Evolutionary conservation across 2,113 vertebrate genomes (phyloP).

Genomic region (Dasyornis broadbenti): DNA sequence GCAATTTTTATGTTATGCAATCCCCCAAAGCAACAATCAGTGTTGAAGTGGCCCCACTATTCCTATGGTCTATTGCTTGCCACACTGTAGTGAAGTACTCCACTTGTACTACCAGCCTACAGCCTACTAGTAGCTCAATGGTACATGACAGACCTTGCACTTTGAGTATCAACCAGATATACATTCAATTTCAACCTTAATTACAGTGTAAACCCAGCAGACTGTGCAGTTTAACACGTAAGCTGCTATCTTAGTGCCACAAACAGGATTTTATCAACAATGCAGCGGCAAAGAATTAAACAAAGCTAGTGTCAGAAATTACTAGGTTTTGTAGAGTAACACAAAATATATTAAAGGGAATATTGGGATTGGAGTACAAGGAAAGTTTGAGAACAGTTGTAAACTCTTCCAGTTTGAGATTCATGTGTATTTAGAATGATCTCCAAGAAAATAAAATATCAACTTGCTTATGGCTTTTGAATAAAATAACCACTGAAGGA

Average conservation of each 20-base stretch:
- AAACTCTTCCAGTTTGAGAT: background rate
- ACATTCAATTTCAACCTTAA: background rate
- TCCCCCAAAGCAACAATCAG: background rate
- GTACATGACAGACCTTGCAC: background rate
- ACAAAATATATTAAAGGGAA: background rate
- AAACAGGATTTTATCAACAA: background rate
- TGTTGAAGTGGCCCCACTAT: background rate
- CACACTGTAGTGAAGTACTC: background rate
- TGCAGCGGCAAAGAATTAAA: background rate
- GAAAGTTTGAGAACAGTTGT: background rate
- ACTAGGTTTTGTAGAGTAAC: background rate
- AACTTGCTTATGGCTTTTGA: background rate
- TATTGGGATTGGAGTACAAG: background rate
- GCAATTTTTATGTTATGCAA: background rate
- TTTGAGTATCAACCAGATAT: background rate
- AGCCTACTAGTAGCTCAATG: background rate
- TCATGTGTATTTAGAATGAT: background rate
- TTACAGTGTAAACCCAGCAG: background rate
- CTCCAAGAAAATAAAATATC: background rate
- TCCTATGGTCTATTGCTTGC: background rate
- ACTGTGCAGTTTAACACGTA: background rate
- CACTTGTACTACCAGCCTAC: background rate
- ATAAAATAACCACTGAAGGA: background rate
- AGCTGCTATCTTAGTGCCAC: background rate
- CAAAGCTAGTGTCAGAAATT: background rate